Evolutionary conservation across 2,113 vertebrate genomes (phyloP).

Genomic region (Peromyscus polionotus): DNA sequence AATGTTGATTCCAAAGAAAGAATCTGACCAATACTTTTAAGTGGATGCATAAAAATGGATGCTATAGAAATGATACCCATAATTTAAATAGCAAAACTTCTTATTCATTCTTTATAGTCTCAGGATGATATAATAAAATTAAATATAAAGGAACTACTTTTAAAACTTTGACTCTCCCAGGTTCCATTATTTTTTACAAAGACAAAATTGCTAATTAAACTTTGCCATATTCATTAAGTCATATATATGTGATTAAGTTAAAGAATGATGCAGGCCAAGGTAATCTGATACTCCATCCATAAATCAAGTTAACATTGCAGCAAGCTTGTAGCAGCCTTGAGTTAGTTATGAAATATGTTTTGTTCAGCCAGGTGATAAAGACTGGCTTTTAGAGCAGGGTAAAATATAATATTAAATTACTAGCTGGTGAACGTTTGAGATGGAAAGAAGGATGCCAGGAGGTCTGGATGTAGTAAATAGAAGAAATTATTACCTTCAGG

Average conservation of each 20-base stretch:
- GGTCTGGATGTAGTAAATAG: neutral
- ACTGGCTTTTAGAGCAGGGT: neutral
- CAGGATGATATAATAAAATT: slow-evolving; percentile 62
- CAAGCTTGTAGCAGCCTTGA: slow-evolving; percentile 5
- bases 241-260: neutral
- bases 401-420: neutral
- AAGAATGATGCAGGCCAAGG: neutral
- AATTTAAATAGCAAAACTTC: slow-evolving; percentile 68
- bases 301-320: neutral
- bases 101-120: slow-evolving; percentile 53
- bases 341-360: neutral
- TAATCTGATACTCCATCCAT: neutral
- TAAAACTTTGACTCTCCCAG: neutral
- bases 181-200: neutral
- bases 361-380: neutral
- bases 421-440: neutral
- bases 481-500: neutral
- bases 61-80: slow-evolving; percentile 73
- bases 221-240: neutral
- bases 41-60: slow-evolving; percentile 48
- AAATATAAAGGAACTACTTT: slow-evolving; percentile 32
- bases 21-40: slow-evolving; percentile 75
- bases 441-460: neutral
- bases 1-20: slow-evolving; percentile 82
- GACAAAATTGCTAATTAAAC: neutral